These are phyloP conservation scores for Hyles vespertilio DNA, from an alignment of 1,140 invertebrate genomes.

Conservation along the genomic window DNA sequence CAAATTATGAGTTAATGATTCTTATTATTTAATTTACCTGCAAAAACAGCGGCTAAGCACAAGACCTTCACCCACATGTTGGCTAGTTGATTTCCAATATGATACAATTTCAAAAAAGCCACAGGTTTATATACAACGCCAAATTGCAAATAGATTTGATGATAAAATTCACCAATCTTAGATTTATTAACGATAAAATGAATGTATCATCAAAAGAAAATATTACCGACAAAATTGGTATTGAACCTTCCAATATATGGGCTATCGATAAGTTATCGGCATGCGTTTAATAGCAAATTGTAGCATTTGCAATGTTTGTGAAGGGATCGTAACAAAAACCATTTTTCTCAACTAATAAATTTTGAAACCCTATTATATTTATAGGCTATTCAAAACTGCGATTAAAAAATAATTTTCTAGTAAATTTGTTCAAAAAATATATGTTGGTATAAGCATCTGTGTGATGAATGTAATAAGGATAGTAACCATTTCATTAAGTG, in stretches of 20 bases:
- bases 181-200: constrained; percentile 7
- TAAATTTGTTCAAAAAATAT: too few species aligned
- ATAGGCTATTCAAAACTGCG: too few species aligned
- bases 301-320: neutral
- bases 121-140: constrained; percentile 1
- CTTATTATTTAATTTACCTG: constrained; percentile 4
- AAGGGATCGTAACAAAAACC: neutral
- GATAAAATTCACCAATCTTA: constrained; percentile 7
- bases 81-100: neutral
- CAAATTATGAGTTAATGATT: too few species aligned
- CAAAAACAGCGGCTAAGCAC: constrained; percentile 10
- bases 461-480: too few species aligned
- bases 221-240: constrained; percentile 1
- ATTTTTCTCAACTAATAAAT: constrained; percentile 4
- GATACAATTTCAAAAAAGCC: constrained; percentile 1
- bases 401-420: too few species aligned
- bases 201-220: constrained; percentile 9
- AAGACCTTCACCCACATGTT: constrained; percentile 16
- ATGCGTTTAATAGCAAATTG: constrained; percentile 7
- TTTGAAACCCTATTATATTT: too few species aligned
- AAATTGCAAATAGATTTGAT: constrained; percentile 1
- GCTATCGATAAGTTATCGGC: constrained; percentile 1
- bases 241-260: constrained; percentile 7
- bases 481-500: too few species aligned
- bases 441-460: too few species aligned